Conservation (phyloP, 1,140 invertebrate species). For the Rhopalosiphum padi region DNA sequence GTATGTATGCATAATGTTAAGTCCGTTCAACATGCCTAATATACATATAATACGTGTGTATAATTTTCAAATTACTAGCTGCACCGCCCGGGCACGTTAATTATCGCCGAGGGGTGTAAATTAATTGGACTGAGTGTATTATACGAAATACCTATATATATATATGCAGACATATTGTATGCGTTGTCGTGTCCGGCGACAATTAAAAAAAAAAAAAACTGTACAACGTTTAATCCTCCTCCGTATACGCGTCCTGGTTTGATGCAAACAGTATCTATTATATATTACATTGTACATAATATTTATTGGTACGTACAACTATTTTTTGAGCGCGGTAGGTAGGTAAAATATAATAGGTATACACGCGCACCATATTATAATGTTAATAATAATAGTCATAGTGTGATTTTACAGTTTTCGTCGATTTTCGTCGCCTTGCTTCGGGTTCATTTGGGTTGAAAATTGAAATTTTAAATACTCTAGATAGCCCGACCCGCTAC, state of each 20-base stretch:
- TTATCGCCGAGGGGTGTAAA: not conserved
- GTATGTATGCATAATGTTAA: not conserved
- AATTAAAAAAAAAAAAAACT: not conserved
- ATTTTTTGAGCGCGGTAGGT: not conserved
- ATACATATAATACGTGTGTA: not conserved
- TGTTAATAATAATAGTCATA: not conserved
- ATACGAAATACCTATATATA: not conserved
- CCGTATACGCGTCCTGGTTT: not conserved
- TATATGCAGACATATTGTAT: not conserved
- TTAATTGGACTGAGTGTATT: not conserved
- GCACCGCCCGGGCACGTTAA: not conserved
- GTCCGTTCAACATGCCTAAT: not conserved
- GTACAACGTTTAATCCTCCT: not conserved
- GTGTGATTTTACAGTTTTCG: not conserved
- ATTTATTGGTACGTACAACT: not conserved
- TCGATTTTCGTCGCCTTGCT: not conserved
- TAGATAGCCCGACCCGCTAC: not conserved
- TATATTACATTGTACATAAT: not conserved
- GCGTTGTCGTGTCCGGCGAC: not conserved
- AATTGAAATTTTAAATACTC: not conserved
- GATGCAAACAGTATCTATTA: not conserved
- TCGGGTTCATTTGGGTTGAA: not conserved
- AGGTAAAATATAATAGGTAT: not conserved
- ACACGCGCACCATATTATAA: not conserved
- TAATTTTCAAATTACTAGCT: not conserved